Base-by-base conservation (phyloP, 2,113 vertebrate genomes). In the Acanthisitta chloris region DNA sequence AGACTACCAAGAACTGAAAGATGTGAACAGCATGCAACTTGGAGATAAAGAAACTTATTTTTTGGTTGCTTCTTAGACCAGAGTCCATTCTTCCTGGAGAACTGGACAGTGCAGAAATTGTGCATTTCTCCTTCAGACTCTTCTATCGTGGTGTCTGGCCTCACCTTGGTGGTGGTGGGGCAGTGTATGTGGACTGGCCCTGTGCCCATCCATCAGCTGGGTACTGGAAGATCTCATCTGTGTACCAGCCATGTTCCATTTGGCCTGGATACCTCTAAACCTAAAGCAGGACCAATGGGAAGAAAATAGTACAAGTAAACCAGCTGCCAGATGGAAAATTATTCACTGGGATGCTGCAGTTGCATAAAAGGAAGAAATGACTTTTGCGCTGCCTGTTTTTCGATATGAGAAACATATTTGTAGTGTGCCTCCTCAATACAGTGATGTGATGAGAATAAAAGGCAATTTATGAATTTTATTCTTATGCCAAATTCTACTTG, bases 171-270 rank as follows among this genome's bases (percentile, higher is more conserved):
- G 3, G n/a, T 20, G 33, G 12, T 52, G 46, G 43, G 36, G 23
- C 31, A 72, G n/a, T 3, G 1, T 28, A 16, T n/a, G 66, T 2
- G 1, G 28, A 28, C 36, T 64, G 49, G 43, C 2, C 4, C n/a
- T 29, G 18, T 46, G 69, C 40, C 54, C 36, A 19, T 31, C 40
- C 15, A 5, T 81, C 64, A 45, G 20, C 65, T 85, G 46, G 70
- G 45, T 73, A 10, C 31, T 73, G 40, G 26, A 65, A 61, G 40
- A 45, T 33, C 65, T 74, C 16, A 36, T 51, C 42, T 23, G 4
- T 9, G 28, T 38, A 61, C 69, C 21, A 59, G 24, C 2, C 0
- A 2, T 59, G 24, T 70, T 51, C 59, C 23, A 5, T 36, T 55
- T 90, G 54, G 40, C 72, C 55, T 55, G 65, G 26, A 8, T 78